Conservation (phyloP, 2,888 invertebrate genomes). For the Theristus sp. region DNA sequence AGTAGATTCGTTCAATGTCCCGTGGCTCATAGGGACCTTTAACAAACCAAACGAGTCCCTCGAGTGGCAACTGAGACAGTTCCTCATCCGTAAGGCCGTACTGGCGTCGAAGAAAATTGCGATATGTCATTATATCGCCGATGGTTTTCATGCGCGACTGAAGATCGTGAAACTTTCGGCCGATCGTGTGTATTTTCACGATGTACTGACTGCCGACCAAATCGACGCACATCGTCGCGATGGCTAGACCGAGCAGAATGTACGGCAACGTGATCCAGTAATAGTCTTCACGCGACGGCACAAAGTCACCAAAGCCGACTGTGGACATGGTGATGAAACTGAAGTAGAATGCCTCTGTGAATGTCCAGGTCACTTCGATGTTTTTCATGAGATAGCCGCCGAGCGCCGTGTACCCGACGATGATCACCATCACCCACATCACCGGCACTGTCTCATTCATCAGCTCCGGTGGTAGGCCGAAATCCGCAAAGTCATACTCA, state of each 20-base stretch:
- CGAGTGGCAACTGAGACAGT: neutral
- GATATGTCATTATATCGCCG: slow-evolving; percentile 8
- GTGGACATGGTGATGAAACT: slow-evolving; percentile 9
- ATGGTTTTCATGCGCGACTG: slow-evolving; percentile 3
- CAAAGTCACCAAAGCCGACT: slow-evolving; percentile 8
- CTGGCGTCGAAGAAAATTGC: slow-evolving; percentile 1
- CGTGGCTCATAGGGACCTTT: neutral
- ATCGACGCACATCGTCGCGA: slow-evolving; percentile 9
- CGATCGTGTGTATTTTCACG: slow-evolving; percentile 6
- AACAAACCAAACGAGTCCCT: neutral
- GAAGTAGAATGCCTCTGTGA: slow-evolving; percentile 1
- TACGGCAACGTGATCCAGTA: slow-evolving; percentile 7
- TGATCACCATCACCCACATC: slow-evolving; percentile 1
- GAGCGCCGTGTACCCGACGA: slow-evolving; percentile 6
- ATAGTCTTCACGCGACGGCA: slow-evolving; percentile 3
- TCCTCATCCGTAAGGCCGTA: slow-evolving; percentile 5
- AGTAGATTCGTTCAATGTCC: neutral
- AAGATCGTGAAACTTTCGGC: slow-evolving; percentile 3
- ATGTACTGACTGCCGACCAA: slow-evolving; percentile 8
- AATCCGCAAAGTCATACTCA: neutral
- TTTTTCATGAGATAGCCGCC: slow-evolving; percentile 3
- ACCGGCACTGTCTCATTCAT: neutral
- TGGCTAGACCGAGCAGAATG: slow-evolving; percentile 5
- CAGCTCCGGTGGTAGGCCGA: neutral
- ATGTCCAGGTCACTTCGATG: slow-evolving; percentile 6